These are phyloP conservation scores for Gymnocheta viridis DNA, from an alignment of 2,888 invertebrate species.

Conservation along the genomic window DNA sequence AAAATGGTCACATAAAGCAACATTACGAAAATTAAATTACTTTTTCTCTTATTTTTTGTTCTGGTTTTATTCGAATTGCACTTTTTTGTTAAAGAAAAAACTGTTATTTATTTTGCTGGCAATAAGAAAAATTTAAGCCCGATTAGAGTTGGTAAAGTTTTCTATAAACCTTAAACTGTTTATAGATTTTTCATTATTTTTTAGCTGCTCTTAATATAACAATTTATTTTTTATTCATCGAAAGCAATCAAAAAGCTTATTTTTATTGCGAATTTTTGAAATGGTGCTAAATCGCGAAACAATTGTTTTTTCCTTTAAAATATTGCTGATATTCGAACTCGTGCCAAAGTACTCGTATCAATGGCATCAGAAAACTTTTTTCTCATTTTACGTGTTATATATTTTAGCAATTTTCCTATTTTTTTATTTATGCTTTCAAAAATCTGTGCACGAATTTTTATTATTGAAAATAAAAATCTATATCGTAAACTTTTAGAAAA, in stretches of 20 bases:
- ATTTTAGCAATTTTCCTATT: not conserved
- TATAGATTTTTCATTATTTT: not conserved
- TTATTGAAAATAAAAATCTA: conserved; percentile 1
- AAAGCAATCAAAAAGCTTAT: conserved; percentile 27
- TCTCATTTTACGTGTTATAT: conserved; percentile 14
- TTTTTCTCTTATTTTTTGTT: conserved; percentile 8
- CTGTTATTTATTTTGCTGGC: not conserved
- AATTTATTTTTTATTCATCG: not conserved
- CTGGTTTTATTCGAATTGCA: conserved; percentile 4
- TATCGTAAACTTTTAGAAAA: conserved; percentile 21
- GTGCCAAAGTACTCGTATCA: not conserved
- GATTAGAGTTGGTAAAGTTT: conserved; percentile 5
- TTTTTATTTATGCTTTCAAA: not conserved
- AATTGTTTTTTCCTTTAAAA: not conserved
- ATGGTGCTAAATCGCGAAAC: conserved; percentile 55
- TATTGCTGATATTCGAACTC: not conserved
- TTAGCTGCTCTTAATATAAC: not conserved
- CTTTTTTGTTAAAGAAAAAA: not conserved
- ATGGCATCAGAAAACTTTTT: not conserved
- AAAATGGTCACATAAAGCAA: conserved; percentile 56
- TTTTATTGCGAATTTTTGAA: conserved; percentile 1
- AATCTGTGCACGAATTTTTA: conserved; percentile 19
- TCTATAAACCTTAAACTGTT: not conserved
- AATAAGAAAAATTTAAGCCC: conserved; percentile 4
- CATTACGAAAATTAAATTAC: conserved; percentile 40